These are phyloP conservation scores for Forbesichthys agassizii DNA, from an alignment of 2,113 vertebrate genomes.

Conservation along the genomic window DNA sequence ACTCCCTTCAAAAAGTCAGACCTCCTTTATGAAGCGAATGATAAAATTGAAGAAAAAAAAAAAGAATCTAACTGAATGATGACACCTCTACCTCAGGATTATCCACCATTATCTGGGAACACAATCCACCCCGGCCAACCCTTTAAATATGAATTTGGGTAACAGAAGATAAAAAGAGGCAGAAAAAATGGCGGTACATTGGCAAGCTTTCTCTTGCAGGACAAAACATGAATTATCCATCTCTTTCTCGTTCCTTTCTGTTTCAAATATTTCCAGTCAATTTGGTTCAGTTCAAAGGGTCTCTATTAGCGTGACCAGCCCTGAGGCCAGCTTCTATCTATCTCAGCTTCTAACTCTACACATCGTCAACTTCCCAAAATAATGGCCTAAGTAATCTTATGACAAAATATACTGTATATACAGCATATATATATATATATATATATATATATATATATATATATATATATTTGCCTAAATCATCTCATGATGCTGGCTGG, in stretches of 20 bases:
- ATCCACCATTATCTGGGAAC: conserved; percentile 17
- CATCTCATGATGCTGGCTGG: too few species aligned
- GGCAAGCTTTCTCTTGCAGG: conserved; percentile 48
- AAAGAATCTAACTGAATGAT: conserved; percentile 17
- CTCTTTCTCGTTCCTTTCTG: conserved; percentile 20
- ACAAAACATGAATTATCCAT: conserved; percentile 59
- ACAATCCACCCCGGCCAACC: conserved; percentile 6
- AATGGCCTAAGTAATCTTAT: too few species aligned
- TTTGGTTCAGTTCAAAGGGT: conserved; percentile 68
- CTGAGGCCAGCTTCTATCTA: conserved; percentile 52
- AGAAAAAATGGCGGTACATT: conserved; percentile 12
- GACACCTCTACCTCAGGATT: conserved; percentile 34
- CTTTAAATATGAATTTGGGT: conserved; percentile 51
- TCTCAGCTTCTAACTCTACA: too few species aligned
- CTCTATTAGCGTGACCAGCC: conserved; percentile 68
- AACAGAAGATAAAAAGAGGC: conserved; percentile 19
- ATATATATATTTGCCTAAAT: too few species aligned
- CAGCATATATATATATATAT: too few species aligned
- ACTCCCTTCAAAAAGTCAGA: conserved; percentile 58
- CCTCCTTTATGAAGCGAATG: conserved; percentile 42
- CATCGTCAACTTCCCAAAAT: conserved; percentile 1
- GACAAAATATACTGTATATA: too few species aligned
- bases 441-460: too few species aligned
- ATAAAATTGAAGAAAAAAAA: conserved; percentile 50
- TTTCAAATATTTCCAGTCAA: conserved; percentile 50